Evolutionary conservation across 2,888 invertebrate species (phyloP).

Genomic region (Dioctria linearis): DNA sequence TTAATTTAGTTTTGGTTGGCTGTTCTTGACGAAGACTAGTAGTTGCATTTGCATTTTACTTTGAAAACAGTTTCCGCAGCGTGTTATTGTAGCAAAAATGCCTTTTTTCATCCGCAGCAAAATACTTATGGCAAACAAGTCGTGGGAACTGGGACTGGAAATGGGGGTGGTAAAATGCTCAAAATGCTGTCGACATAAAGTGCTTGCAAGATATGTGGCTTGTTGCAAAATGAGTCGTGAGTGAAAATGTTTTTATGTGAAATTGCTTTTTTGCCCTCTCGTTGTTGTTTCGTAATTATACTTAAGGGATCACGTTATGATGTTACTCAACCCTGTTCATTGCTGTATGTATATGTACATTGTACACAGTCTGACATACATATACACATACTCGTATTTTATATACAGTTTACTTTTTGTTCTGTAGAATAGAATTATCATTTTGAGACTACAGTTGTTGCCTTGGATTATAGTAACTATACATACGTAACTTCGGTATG

Average conservation of each 20-base stretch:
- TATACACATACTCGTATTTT: no score
- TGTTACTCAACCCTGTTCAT: neutral
- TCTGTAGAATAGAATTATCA: neutral
- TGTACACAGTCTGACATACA: no score
- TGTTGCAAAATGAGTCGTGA: slow-evolving; percentile 43
- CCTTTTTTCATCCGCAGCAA: slow-evolving; percentile 3
- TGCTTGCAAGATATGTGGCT: slow-evolving; percentile 19
- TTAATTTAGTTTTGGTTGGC: slow-evolving; percentile 30
- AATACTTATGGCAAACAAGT: neutral
- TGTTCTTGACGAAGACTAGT: slow-evolving; percentile 18
- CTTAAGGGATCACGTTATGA: slow-evolving; percentile 46
- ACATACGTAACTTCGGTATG: neutral
- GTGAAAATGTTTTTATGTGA: slow-evolving; percentile 50
- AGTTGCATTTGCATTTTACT: slow-evolving; percentile 47
- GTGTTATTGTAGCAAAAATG: neutral
- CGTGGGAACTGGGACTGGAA: neutral
- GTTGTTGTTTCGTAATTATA: slow-evolving; percentile 48
- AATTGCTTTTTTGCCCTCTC: slow-evolving; percentile 42
- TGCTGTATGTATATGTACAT: neutral
- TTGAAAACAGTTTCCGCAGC: slow-evolving; percentile 37
- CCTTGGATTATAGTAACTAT: neutral
- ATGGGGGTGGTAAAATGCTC: slow-evolving; percentile 23
- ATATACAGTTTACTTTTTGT: slow-evolving; percentile 11
- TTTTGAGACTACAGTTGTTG: neutral
- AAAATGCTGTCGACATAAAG: slow-evolving; percentile 38